Conservation (phyloP, 2,797 vertebrate genomes). For the Crotalus adamanteus region DNA sequence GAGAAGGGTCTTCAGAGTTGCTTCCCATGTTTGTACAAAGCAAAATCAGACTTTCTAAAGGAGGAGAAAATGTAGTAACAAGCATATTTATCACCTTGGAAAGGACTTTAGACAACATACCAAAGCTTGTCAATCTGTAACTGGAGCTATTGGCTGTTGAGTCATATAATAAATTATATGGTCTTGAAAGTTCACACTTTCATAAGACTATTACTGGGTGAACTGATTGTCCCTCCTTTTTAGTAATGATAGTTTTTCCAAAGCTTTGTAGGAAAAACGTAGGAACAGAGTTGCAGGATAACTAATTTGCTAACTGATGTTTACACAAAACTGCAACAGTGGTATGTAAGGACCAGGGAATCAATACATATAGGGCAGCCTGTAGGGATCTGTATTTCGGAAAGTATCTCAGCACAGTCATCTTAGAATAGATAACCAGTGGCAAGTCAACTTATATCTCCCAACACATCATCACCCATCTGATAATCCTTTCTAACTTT, state of each 20-base stretch:
- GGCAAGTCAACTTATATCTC: neutral
- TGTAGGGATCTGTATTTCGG: neutral
- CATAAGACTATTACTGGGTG: constrained; percentile 31
- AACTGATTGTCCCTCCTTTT: neutral
- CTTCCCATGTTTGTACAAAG: constrained; percentile 51
- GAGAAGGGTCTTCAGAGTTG: constrained; percentile 42
- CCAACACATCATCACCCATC: too few relatives aligned
- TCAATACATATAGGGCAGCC: neutral
- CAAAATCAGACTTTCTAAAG: neutral
- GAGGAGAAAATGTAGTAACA: neutral
- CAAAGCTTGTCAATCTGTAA: constrained; percentile 61
- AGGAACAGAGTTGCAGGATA: constrained; percentile 39
- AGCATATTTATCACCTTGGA: constrained; percentile 49
- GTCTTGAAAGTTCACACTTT: constrained; percentile 62
- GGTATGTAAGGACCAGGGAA: neutral
- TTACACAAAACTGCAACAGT: neutral
- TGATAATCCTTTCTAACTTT: neutral
- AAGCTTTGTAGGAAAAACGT: constrained; percentile 4
- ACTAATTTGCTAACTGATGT: constrained; percentile 14
- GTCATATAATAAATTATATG: constrained; percentile 64
- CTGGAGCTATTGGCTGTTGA: constrained; percentile 44
- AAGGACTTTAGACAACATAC: constrained; percentile 74
- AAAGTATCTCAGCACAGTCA: neutral
- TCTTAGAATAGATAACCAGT: neutral
- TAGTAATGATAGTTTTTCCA: constrained; percentile 1